Percentiles rank a stretch among this genome's conserved stretches.
phyloP scores from a whole-genome alignment of 2,797 vertebrate genomes.

The Holocentrus rufus region DNA sequence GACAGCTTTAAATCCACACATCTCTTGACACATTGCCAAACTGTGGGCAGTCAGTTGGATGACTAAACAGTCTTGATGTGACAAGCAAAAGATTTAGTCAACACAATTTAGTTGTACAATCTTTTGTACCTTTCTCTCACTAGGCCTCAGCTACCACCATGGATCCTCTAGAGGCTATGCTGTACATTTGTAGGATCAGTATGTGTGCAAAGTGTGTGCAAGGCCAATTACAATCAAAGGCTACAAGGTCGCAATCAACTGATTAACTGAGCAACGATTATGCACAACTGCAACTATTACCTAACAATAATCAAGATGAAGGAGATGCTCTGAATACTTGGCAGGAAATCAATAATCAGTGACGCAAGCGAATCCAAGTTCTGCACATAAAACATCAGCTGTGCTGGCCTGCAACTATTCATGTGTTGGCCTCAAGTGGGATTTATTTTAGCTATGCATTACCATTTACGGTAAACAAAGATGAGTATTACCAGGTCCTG shows the following conservation, averaged over 20 bases:
- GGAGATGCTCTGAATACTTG: constrained; percentile 33
- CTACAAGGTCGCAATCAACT: not conserved
- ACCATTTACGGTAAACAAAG: constrained; percentile 73
- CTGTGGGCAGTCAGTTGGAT: not conserved
- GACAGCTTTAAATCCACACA: not conserved
- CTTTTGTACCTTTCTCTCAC: too few species aligned
- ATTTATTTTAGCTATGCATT: constrained; percentile 49
- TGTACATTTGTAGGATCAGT: not conserved
- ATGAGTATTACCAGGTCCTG: constrained; percentile 43
- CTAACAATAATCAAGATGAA: constrained; percentile 13
- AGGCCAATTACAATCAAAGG: constrained; percentile 6
- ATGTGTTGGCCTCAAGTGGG: constrained; percentile 22
- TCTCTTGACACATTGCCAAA: not conserved
- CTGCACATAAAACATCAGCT: constrained; percentile 31
- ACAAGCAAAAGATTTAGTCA: not conserved
- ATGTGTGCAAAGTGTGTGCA: constrained; percentile 1
- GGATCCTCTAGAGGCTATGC: not conserved
- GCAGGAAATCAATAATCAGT: constrained; percentile 17
- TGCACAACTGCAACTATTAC: constrained; percentile 18
- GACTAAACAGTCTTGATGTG: not conserved
- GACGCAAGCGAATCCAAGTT: constrained; percentile 31
- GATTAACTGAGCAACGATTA: not conserved
- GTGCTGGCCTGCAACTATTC: constrained; percentile 22
- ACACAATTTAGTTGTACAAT: too few species aligned
- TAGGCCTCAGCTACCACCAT: too few species aligned